Conservation (phyloP, 2,797 vertebrate genomes). For the Apodemus agrarius region DNA sequence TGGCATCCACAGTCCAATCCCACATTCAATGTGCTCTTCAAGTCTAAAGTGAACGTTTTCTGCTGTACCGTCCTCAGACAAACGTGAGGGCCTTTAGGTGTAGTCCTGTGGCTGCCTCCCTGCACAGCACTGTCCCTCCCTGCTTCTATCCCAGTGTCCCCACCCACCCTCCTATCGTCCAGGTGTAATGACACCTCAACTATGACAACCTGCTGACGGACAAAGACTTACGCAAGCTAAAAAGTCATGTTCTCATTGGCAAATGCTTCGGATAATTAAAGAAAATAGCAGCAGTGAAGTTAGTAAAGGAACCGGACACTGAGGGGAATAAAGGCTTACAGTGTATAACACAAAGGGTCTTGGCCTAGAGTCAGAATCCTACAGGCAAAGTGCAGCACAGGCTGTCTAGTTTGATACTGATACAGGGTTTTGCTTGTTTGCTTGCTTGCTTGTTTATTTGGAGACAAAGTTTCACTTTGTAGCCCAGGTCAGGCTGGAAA, state of each 20-base stretch:
- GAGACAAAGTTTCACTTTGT: background rate
- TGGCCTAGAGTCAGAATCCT: constrained; percentile 24
- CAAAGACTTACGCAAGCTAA: constrained; percentile 14
- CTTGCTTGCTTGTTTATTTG: background rate
- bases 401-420: background rate
- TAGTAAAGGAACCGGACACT: constrained; percentile 11
- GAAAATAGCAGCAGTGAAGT: constrained; percentile 48
- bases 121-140: background rate
- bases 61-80: background rate
- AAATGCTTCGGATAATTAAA: constrained; percentile 68
- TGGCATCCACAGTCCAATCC: background rate
- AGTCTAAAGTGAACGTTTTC: constrained; percentile 1
- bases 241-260: background rate
- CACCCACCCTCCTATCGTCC: background rate
- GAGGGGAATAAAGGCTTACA: constrained; percentile 55
- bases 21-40: constrained; percentile 26
- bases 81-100: background rate
- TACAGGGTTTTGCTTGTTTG: background rate
- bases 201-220: constrained; percentile 44
- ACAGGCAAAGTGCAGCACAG: background rate
- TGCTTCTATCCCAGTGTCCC: background rate
- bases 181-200: constrained; percentile 22
- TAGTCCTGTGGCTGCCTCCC: background rate
- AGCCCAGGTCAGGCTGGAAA: background rate
- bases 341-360: background rate